A percentile compares a stretch with the other conserved stretches of the same genome.
Conservation (phyloP, 2,888 invertebrate species). For the Prenolepis imparis region DNA sequence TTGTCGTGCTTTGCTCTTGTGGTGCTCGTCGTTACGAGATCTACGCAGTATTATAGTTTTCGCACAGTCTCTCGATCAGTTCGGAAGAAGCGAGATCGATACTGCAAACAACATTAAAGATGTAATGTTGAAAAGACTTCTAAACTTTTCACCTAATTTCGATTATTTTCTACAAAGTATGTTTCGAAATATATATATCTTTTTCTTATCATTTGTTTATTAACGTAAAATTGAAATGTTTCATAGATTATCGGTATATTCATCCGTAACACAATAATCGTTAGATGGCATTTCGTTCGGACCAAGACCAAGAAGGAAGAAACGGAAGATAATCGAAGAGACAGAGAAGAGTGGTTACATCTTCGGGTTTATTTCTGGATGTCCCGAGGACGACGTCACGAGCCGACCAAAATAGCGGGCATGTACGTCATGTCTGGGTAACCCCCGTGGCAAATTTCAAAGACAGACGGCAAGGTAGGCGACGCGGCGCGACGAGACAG, state of each 20-base stretch:
- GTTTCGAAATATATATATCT: conserved; percentile 16
- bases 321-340: conserved; percentile 32
- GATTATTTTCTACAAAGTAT: neutral
- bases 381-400: conserved; percentile 72
- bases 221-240: conserved; percentile 10
- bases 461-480: conserved; percentile 55
- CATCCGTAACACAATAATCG: neutral
- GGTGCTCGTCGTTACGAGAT: conserved; percentile 11
- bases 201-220: neutral
- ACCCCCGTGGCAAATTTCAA: conserved; percentile 67
- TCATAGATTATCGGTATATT: neutral
- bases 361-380: conserved; percentile 73
- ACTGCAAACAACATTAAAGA: neutral
- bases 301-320: conserved; percentile 50
- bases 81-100: neutral
- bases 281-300: conserved; percentile 17
- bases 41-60: neutral
- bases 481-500: neutral
- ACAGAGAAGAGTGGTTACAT: conserved; percentile 63
- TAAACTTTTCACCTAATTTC: neutral
- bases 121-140: neutral
- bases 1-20: neutral
- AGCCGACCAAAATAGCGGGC: conserved; percentile 71
- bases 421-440: conserved; percentile 75
- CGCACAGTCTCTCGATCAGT: neutral